Evolutionary conservation across 2,113 vertebrate species (phyloP).

Genomic region (Bucco capensis): DNA sequence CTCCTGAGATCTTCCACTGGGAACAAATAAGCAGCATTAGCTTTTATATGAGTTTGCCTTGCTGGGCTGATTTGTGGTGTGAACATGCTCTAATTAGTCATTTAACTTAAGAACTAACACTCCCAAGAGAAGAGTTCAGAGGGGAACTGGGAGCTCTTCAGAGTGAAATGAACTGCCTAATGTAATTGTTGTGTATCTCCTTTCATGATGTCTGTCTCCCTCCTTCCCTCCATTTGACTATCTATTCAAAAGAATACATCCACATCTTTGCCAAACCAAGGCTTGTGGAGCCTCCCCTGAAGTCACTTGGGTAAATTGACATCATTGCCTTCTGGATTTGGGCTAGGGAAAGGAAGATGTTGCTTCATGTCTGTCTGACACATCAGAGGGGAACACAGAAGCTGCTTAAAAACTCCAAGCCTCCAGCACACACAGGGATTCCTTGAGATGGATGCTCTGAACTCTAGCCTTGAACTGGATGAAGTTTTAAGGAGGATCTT

Average conservation of each 20-base stretch:
- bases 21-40: background rate
- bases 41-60: background rate
- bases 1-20: background rate
- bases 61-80: background rate
- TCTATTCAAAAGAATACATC: background rate
- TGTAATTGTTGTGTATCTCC: background rate
- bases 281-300: background rate
- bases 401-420: background rate
- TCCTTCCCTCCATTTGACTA: background rate
- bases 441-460: background rate
- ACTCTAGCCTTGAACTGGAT: background rate
- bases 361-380: background rate
- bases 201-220: background rate
- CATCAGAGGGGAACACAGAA: background rate
- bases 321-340: background rate
- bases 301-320: background rate
- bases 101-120: conserved; percentile 21
- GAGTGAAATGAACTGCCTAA: background rate
- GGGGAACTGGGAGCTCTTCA: conserved; percentile 13
- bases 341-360: background rate
- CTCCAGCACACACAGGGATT: background rate
- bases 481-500: background rate
- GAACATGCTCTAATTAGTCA: conserved; percentile 27
- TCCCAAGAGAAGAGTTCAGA: conserved; percentile 21
- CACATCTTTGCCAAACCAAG: background rate